Percentiles rank a stretch among this genome's conserved stretches.
Conservation (phyloP, 2,113 vertebrate species). For the Perccottus glenii region DNA sequence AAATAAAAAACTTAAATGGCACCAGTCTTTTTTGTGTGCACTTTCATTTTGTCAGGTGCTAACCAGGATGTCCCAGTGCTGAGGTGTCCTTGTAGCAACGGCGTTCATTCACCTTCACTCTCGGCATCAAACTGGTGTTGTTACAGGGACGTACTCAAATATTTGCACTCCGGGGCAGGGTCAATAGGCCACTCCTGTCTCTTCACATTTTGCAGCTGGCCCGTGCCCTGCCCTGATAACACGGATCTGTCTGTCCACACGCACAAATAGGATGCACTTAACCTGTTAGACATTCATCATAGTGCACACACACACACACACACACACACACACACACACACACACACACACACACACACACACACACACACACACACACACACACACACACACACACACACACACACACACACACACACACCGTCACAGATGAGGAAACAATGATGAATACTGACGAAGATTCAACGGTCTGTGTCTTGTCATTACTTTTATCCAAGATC, state of each 20-base stretch:
- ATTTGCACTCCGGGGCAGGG: slow-evolving; percentile 69
- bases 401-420: no score
- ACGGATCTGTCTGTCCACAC: slow-evolving; percentile 62
- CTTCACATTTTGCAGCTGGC: slow-evolving; percentile 54
- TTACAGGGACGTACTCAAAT: slow-evolving; percentile 67
- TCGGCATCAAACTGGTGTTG: slow-evolving; percentile 25
- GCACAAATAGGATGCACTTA: not conserved
- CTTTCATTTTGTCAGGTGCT: not conserved
- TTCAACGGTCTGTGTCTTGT: not conserved
- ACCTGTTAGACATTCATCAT: not conserved
- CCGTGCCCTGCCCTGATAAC: slow-evolving; percentile 69
- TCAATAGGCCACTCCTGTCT: slow-evolving; percentile 58
- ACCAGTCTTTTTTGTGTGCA: not conserved
- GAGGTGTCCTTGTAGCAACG: slow-evolving; percentile 71
- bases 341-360: no score
- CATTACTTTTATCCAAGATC: no score
- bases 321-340: no score
- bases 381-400: no score
- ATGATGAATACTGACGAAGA: no score
- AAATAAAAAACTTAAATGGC: no score
- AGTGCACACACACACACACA: no score
- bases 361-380: no score
- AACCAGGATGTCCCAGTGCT: slow-evolving; percentile 62
- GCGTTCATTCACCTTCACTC: not conserved
- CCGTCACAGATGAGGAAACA: no score